Conservation (phyloP, 1,140 invertebrate genomes). For the Trichonephila inaurata region DNA sequence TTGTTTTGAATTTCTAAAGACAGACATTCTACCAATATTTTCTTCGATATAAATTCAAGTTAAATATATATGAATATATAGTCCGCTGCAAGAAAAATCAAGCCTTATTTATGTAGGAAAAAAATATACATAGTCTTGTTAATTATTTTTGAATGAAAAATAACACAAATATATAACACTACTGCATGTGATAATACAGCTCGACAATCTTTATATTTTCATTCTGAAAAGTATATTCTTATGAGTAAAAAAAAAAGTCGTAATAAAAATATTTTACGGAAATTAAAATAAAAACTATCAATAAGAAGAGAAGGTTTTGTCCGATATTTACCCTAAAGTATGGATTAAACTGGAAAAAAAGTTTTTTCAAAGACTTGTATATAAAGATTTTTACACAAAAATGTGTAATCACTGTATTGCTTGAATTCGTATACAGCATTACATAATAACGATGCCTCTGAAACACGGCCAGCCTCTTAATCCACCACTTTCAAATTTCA, state of each 20-base stretch:
- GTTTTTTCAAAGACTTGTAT: not conserved
- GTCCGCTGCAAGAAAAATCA: too few species aligned
- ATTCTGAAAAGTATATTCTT: not conserved
- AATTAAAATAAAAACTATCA: too few species aligned
- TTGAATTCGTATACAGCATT: not conserved
- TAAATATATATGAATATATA: too few species aligned
- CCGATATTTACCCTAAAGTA: not conserved
- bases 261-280: not conserved
- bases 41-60: too few species aligned
- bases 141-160: not conserved
- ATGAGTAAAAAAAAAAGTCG: not conserved
- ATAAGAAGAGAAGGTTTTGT: not conserved
- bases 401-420: not conserved
- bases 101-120: not conserved
- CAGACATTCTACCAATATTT: too few species aligned
- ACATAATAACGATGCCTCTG: constrained; percentile 49
- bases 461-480: constrained; percentile 64
- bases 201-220: constrained; percentile 21
- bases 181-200: not conserved
- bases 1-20: too few species aligned
- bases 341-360: not conserved
- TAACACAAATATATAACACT: not conserved
- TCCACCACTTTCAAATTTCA: constrained; percentile 23
- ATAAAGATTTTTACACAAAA: not conserved
- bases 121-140: not conserved